Percentiles rank a stretch among this genome's conserved stretches.
phyloP scores from a whole-genome alignment of 2,113 vertebrate genomes.

The Gymnorhina tibicen region DNA sequence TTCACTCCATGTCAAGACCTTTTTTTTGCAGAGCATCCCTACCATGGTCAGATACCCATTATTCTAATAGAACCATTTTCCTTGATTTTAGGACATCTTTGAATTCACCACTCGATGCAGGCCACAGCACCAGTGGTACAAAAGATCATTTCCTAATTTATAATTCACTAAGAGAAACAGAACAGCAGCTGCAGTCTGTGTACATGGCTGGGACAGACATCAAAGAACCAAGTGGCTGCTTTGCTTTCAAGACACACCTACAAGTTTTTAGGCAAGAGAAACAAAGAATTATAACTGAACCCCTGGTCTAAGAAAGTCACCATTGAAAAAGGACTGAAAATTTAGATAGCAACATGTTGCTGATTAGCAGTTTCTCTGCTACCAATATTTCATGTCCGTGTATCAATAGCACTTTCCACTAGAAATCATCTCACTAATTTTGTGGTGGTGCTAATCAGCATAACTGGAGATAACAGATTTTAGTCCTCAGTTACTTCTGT shows the following conservation, averaged over 20 bases:
- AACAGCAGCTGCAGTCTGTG: background rate
- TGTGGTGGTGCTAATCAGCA: background rate
- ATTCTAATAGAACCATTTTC: background rate
- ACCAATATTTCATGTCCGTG: background rate
- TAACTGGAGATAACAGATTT: background rate
- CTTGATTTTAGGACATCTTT: background rate
- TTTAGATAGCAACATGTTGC: background rate
- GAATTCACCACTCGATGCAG: background rate
- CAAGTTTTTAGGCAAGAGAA: background rate
- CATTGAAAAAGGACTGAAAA: background rate
- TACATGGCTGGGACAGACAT: conserved; percentile 44
- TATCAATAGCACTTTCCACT: background rate
- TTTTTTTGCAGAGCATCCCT: background rate
- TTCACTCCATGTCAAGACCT: background rate
- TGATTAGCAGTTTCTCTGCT: background rate
- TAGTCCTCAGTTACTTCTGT: background rate
- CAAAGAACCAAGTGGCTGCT: conserved; percentile 17
- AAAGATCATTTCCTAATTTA: conserved; percentile 37
- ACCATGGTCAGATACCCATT: background rate
- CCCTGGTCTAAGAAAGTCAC: background rate
- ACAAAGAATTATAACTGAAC: background rate
- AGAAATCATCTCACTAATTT: background rate
- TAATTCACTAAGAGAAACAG: conserved; percentile 21
- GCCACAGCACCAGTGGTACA: background rate
- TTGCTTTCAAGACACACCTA: background rate